A percentile compares a stretch with the other conserved stretches of the same genome.
These are phyloP conservation scores for Corvus hawaiiensis DNA, from an alignment of 2,113 vertebrate genomes.

Conservation along the genomic window DNA sequence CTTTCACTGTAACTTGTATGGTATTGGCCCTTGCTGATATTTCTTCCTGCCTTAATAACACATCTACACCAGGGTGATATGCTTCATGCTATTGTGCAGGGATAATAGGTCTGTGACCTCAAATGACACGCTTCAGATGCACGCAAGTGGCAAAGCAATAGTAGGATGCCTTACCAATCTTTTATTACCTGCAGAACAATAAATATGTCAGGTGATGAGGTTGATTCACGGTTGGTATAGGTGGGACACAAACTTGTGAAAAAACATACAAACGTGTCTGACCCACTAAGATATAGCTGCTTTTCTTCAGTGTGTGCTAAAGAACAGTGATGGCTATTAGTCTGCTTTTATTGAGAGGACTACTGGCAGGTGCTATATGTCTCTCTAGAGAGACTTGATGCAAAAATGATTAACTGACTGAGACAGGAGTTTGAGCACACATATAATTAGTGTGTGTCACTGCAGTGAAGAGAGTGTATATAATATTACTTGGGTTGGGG, in stretches of 20 bases:
- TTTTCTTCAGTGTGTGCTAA: background rate
- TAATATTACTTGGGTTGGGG: background rate
- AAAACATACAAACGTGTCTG: background rate
- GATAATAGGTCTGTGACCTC: background rate
- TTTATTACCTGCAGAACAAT: background rate
- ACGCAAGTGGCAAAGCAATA: background rate
- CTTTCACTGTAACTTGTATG: background rate
- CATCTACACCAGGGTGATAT: background rate
- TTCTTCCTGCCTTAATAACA: background rate
- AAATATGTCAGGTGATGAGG: background rate
- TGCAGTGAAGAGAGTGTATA: background rate
- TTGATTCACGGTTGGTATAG: background rate
- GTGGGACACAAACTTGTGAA: background rate
- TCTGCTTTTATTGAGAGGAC: background rate
- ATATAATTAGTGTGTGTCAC: background rate
- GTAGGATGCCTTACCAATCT: background rate
- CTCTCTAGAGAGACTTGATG: background rate
- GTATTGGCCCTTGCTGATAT: background rate
- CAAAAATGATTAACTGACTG: constrained; percentile 26
- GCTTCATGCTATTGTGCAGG: background rate
- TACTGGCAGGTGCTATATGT: background rate
- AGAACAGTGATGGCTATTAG: background rate
- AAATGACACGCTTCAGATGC: background rate
- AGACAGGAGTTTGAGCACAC: background rate
- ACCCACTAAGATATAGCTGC: background rate